phyloP scores from a whole-genome alignment of 2,888 invertebrate species.

The Anoncus sp. region DNA sequence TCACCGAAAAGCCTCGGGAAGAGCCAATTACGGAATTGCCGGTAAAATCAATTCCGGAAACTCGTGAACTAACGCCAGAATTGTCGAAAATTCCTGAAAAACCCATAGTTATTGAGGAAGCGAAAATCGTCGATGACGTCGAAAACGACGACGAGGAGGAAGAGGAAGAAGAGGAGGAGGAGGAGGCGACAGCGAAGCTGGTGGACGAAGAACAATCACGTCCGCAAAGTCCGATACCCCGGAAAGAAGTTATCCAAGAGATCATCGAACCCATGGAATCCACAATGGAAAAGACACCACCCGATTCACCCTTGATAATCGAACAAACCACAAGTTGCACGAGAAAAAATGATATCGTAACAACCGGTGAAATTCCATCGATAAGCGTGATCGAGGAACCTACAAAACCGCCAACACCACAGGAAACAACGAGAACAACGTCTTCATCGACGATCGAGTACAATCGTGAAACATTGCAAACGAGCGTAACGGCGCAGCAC shows the following conservation, averaged over 20 bases:
- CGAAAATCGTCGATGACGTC: slow-evolving; percentile 69
- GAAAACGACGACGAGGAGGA: slow-evolving; percentile 81
- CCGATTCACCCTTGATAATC: slow-evolving; percentile 46
- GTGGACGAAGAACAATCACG: slow-evolving; percentile 19
- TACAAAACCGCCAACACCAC: slow-evolving; percentile 67
- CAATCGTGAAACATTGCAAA: slow-evolving; percentile 66
- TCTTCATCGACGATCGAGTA: slow-evolving; percentile 29
- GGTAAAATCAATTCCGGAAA: slow-evolving; percentile 6
- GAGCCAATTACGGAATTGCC: background rate
- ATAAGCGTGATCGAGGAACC: slow-evolving; percentile 56
- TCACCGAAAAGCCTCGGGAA: background rate
- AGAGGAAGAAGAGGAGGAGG: too few species aligned
- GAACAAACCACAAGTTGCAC: slow-evolving; percentile 5
- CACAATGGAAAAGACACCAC: slow-evolving; percentile 58
- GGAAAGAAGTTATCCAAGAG: slow-evolving; percentile 20
- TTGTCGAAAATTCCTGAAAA: slow-evolving; percentile 60
- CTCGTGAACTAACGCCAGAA: slow-evolving; percentile 56
- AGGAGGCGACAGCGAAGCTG: too few species aligned
- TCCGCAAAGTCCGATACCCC: slow-evolving; percentile 17
- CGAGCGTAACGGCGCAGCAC: slow-evolving; percentile 73
- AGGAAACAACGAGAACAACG: slow-evolving; percentile 66
- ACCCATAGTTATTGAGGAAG: slow-evolving; percentile 17
- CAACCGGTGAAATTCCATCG: slow-evolving; percentile 32
- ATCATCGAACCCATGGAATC: slow-evolving; percentile 59
- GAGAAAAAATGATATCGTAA: slow-evolving; percentile 24